Conservation (phyloP, 1,140 invertebrate species). For the Holotrichia oblita region DNA sequence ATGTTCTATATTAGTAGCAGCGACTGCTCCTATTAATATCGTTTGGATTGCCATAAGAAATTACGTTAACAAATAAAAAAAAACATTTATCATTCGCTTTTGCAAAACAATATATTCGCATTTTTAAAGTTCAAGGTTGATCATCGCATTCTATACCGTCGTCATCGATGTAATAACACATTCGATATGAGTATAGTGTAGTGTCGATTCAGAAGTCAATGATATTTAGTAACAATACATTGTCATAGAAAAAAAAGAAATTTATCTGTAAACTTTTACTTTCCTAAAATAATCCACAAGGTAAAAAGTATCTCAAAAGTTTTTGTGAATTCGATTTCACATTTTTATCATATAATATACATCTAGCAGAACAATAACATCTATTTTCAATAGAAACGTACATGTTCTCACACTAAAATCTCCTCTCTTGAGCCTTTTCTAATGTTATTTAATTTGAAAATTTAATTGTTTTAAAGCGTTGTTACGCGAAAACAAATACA, state of each 20-base stretch:
- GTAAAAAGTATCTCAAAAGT: too few relatives aligned
- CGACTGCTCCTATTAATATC: not conserved
- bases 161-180: not conserved
- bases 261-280: too few relatives aligned
- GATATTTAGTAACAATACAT: too few relatives aligned
- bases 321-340: too few relatives aligned
- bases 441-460: not conserved
- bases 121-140: constrained; percentile 30
- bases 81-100: not conserved
- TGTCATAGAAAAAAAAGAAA: too few relatives aligned
- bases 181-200: not conserved
- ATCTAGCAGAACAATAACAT: too few relatives aligned
- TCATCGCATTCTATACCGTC: not conserved
- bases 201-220: not conserved
- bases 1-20: not conserved
- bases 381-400: too few relatives aligned
- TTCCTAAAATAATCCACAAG: too few relatives aligned
- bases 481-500: not conserved
- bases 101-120: constrained; percentile 11
- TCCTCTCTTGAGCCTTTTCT: too few relatives aligned
- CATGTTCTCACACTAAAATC: too few relatives aligned
- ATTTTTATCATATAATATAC: too few relatives aligned
- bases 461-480: not conserved
- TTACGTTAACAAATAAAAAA: not conserved
- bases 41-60: not conserved